Percentiles rank a stretch among this genome's conserved stretches.
phyloP scores from a whole-genome alignment of 2,797 vertebrate genomes.

The Squalus acanthias region DNA sequence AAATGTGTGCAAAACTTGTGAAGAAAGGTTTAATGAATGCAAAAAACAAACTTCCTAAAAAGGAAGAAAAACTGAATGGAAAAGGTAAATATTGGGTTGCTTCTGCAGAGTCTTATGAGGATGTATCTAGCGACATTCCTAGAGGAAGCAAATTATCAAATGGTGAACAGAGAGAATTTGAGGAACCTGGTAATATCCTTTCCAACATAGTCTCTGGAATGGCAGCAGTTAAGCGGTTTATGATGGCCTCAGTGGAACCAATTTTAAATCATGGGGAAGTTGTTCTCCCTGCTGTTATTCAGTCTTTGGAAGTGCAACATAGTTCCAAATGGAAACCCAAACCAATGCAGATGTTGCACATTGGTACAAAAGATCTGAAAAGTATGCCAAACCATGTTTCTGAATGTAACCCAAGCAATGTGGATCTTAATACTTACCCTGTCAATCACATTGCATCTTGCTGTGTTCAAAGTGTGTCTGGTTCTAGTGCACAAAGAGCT shows the following conservation, averaged over 20 bases:
- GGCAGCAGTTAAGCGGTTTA: slow-evolving; percentile 97
- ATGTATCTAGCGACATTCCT: slow-evolving; percentile 70
- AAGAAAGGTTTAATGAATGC: slow-evolving; percentile 48
- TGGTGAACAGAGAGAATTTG: slow-evolving; percentile 94
- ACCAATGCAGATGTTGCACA: not conserved
- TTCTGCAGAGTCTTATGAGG: slow-evolving; percentile 59
- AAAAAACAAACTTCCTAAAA: slow-evolving; percentile 50
- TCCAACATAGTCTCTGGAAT: slow-evolving; percentile 98
- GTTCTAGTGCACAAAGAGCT: not conserved
- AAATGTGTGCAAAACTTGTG: slow-evolving; percentile 46
- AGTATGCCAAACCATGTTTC: slow-evolving; percentile 4
- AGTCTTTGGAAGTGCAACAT: slow-evolving; percentile 12
- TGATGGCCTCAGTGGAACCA: slow-evolving; percentile 98
- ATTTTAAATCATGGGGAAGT: slow-evolving; percentile 73
- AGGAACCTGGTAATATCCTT: slow-evolving; percentile 96
- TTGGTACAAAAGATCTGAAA: slow-evolving; percentile 26
- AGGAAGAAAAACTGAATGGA: slow-evolving; percentile 56
- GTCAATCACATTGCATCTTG: not conserved
- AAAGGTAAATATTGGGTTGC: slow-evolving; percentile 73
- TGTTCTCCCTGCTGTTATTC: slow-evolving; percentile 8
- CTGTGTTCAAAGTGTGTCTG: not conserved
- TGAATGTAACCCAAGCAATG: slow-evolving; percentile 9
- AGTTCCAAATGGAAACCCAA: slow-evolving; percentile 30
- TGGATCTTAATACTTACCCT: not conserved
- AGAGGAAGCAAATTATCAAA: slow-evolving; percentile 72